These are phyloP conservation scores for Agrotis clavis DNA, from an alignment of 2,888 invertebrate species.

Conservation along the genomic window DNA sequence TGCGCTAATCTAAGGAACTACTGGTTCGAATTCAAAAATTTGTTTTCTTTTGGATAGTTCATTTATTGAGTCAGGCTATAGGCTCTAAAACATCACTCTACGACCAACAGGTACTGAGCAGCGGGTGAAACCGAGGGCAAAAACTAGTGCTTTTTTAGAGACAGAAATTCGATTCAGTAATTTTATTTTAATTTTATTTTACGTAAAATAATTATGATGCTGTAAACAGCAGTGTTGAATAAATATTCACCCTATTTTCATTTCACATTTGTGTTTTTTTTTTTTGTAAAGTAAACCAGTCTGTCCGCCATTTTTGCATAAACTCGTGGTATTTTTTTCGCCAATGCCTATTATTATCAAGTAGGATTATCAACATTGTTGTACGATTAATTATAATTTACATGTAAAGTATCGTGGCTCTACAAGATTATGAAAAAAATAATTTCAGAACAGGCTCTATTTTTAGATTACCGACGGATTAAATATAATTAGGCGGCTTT, in stretches of 20 bases:
- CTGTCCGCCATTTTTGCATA: conserved; percentile 1
- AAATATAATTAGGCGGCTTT: conserved; percentile 27
- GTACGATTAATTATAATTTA: conserved; percentile 11
- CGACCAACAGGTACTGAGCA: no score
- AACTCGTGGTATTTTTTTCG: conserved; percentile 6
- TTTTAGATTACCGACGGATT: conserved; percentile 42
- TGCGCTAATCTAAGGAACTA: no score
- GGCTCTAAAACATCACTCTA: no score
- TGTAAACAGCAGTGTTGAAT: neutral
- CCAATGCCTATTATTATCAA: conserved; percentile 25
- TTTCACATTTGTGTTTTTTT: neutral
- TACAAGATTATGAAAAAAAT: neutral
- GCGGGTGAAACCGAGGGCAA: no score
- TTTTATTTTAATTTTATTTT: no score
- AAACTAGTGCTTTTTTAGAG: neutral
- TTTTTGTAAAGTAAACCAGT: conserved; percentile 25
- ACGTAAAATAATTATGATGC: neutral
- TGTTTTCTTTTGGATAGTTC: no score
- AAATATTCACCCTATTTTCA: neutral
- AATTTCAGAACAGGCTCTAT: conserved; percentile 10
- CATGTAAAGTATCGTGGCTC: conserved; percentile 12
- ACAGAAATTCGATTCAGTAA: neutral
- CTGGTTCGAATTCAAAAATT: no score
- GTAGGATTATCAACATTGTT: conserved; percentile 25
- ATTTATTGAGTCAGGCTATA: no score